Evolutionary conservation across 2,113 vertebrate species (phyloP).

Genomic region (Odocoileus virginianus): DNA sequence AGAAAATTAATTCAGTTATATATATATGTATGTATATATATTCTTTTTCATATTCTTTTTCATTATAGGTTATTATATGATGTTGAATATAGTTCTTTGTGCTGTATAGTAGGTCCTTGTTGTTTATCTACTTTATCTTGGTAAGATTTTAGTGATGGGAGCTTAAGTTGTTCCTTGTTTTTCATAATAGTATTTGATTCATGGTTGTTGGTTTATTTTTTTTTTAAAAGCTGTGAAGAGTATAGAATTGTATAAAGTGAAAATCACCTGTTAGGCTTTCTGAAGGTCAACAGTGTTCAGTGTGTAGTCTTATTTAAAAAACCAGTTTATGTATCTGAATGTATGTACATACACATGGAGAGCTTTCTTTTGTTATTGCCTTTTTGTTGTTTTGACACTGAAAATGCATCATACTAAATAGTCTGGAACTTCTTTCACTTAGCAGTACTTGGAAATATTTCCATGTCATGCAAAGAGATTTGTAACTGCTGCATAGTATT

Average conservation of each 20-base stretch:
- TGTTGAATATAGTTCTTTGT: background rate
- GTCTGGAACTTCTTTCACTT: background rate
- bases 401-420: slow-evolving; percentile 10
- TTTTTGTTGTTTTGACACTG: background rate
- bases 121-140: background rate
- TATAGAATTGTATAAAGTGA: background rate
- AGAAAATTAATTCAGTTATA: background rate
- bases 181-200: background rate
- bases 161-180: background rate
- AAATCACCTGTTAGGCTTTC: background rate
- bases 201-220: background rate
- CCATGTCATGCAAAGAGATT: background rate
- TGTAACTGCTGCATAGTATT: background rate
- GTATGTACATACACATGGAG: background rate
- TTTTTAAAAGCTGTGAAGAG: background rate
- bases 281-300: background rate
- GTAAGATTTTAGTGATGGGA: background rate
- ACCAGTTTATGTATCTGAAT: background rate
- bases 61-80: background rate
- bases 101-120: background rate
- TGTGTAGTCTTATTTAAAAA: background rate
- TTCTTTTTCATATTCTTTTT: background rate
- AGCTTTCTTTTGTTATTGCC: background rate
- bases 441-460: background rate
- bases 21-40: background rate